A percentile compares a stretch with the other conserved stretches of the same genome.
Evolutionary conservation across 1,140 invertebrate species (phyloP).

Genomic region (Drosophila nannoptera): DNA sequence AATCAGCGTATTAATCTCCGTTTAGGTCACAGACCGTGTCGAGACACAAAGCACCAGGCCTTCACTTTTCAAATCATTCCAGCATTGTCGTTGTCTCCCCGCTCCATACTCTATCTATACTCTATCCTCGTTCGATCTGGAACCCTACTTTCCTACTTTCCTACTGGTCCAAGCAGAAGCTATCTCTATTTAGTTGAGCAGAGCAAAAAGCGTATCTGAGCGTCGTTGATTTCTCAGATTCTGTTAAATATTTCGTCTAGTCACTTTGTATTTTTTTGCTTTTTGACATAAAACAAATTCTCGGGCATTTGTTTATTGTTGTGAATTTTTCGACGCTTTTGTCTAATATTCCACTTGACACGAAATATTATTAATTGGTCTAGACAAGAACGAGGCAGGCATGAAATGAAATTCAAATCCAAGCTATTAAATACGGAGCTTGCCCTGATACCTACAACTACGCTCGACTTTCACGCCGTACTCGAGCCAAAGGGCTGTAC

Average conservation of each 20-base stretch:
- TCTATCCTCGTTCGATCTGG: neutral
- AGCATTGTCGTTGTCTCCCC: neutral
- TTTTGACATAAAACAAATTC: constrained; percentile 55
- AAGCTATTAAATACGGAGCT: constrained; percentile 12
- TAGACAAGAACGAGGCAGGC: constrained; percentile 52
- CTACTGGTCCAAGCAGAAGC: no score
- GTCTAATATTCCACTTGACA: constrained; percentile 65
- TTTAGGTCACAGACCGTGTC: constrained; percentile 28
- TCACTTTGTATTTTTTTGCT: constrained; percentile 2
- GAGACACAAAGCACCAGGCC: constrained; percentile 27
- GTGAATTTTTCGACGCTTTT: constrained; percentile 45
- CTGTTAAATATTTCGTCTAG: neutral
- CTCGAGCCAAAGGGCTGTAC: neutral
- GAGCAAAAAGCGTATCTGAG: neutral
- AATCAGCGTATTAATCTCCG: constrained; percentile 72
- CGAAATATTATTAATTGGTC: constrained; percentile 73
- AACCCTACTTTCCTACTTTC: no score
- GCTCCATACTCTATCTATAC: no score
- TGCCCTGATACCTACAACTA: constrained; percentile 13
- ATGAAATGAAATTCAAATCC: constrained; percentile 36
- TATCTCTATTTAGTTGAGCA: no score
- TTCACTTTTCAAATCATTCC: constrained; percentile 1
- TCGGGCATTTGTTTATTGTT: constrained; percentile 55
- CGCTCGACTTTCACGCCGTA: neutral
- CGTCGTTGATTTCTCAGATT: neutral